Conservation (phyloP, 1,140 invertebrate genomes). For the Formica selysi region DNA sequence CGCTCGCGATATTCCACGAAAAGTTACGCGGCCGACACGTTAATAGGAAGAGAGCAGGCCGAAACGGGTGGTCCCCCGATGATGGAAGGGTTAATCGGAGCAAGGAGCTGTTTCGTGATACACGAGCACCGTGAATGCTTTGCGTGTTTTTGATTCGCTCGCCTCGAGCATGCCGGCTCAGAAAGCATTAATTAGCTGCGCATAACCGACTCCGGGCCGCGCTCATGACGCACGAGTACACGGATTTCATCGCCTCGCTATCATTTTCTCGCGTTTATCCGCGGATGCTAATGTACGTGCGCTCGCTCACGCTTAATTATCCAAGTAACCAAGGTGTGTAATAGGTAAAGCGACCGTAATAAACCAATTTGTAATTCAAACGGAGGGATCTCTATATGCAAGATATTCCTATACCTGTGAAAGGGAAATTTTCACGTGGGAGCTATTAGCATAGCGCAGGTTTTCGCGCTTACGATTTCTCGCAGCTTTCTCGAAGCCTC, state of each 20-base stretch:
- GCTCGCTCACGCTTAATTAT: conserved; percentile 7
- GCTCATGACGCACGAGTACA: conserved; percentile 28
- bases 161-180: conserved; percentile 14
- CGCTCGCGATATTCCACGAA: conserved; percentile 22
- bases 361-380: conserved; percentile 12
- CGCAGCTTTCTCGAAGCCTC: background rate
- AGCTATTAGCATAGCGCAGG: background rate
- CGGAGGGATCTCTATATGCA: background rate
- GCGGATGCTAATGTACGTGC: background rate
- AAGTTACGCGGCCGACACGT: conserved; percentile 21
- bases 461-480: too few relatives aligned
- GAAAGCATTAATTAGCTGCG: conserved; percentile 54
- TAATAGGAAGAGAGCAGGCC: conserved; percentile 46
- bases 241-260: conserved; percentile 28
- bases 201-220: conserved; percentile 40
- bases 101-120: conserved; percentile 63
- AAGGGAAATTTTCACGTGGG: background rate
- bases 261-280: conserved; percentile 33
- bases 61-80: conserved; percentile 71
- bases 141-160: conserved; percentile 56
- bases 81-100: conserved; percentile 74
- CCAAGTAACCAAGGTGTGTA: background rate
- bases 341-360: background rate
- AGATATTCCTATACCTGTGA: background rate
- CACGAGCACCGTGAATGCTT: conserved; percentile 40